A percentile compares a stretch with the other conserved stretches of the same genome.
phyloP scores from a whole-genome alignment of 2,113 vertebrate genomes.

The Oncorhynchus nerka region DNA sequence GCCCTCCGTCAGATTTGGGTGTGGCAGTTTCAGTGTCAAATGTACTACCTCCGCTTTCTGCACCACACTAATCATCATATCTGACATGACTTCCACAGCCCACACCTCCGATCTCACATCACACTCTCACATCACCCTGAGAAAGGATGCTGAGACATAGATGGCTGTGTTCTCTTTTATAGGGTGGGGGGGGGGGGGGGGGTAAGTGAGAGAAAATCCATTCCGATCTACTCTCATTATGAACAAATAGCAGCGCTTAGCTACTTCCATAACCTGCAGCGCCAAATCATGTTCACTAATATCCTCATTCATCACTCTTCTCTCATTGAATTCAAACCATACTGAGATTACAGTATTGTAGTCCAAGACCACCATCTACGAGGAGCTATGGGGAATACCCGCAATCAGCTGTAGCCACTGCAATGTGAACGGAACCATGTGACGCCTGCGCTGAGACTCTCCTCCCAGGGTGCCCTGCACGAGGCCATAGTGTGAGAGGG shows the following conservation, averaged over 20 bases:
- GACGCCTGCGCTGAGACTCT: background rate
- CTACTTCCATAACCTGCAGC: background rate
- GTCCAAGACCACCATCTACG: background rate
- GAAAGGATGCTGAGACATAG: background rate
- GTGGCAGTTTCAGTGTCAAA: background rate
- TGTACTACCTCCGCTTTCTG: background rate
- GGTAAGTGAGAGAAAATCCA: background rate
- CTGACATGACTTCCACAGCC: slow-evolving; percentile 5
- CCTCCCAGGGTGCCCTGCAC: too few species aligned
- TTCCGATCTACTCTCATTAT: background rate
- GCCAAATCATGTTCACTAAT: background rate
- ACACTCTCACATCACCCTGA: background rate
- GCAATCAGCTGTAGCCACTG: too few species aligned
- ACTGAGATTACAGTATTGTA: background rate
- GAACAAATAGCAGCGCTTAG: background rate
- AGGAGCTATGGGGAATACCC: background rate
- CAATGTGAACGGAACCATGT: background rate
- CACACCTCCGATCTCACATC: background rate
- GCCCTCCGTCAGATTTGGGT: background rate
- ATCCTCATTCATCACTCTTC: background rate
- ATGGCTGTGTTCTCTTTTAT: background rate
- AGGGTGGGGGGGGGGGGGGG: background rate
- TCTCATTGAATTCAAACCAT: background rate
- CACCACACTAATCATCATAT: background rate
- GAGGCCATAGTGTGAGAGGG: background rate